Base-by-base conservation (phyloP, 2,888 invertebrate genomes). In the Mylabris sibirica region DNA sequence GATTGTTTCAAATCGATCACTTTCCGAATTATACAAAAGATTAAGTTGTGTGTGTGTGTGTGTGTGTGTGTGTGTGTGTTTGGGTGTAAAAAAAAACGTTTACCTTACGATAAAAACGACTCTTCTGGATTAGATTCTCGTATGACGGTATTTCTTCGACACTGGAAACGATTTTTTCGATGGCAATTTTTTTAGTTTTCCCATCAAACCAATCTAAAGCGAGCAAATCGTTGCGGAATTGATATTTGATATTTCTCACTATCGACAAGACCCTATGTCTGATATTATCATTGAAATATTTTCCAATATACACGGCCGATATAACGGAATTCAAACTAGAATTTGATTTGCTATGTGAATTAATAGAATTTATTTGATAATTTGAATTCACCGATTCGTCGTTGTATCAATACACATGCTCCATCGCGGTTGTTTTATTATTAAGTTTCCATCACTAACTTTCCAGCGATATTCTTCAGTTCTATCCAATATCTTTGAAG, bases 151-250 rank as follows among this genome's bases (percentile, higher is more conserved):
- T 77, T 66, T 81, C 78, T 66, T 78, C 80, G 0, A 73, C 74
- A 60, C 80, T 81, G 14, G 78, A 76, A 6, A 80, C 72, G 6
- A 85, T 71, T 69, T 80, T 81, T 69, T 81, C 79, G 59, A 77
- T 67, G 24, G 82, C 78, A 61, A 76, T 77, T 57, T 76, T 72
- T 74, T 80, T 82, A 6, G 83, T 82, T 70, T 78, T 74, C 35
- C 75, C 72, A 71, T 84, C 84, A 68, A 85, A 74, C 84, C 85
- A 84, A 61, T 84, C 79, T 60, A 80, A 72, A 68, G 75, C 73
- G 59, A 76, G 70, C 44, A 83, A 66, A 59, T 76, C 76, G 49
- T 78, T 76, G 63, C 79, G 79, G 70, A 83, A 82, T 69, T 81
- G 79, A 60, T 75, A 74, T 76, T 83, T 83, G 68, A 85, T 81